These are phyloP conservation scores for Rutpela maculata DNA, from an alignment of 2,888 invertebrate species.

Conservation along the genomic window DNA sequence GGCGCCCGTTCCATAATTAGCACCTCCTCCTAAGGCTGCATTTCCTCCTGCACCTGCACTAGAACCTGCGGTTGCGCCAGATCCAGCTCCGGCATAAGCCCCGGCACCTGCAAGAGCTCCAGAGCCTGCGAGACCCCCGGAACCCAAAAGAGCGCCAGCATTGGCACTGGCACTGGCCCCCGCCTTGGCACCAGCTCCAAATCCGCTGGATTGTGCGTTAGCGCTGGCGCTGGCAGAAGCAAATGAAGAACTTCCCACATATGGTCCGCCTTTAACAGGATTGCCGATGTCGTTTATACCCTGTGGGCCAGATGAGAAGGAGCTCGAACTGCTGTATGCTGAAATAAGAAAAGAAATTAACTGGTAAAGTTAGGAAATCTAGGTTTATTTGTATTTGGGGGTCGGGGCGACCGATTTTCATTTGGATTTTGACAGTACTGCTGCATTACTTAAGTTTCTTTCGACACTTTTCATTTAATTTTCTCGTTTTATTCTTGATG, in stretches of 20 bases:
- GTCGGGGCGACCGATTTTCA: no score
- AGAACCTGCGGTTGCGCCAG: slow-evolving; percentile 35
- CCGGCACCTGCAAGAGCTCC: slow-evolving; percentile 4
- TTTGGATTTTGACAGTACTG: no score
- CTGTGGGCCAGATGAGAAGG: slow-evolving; percentile 32
- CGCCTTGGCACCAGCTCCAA: slow-evolving; percentile 33
- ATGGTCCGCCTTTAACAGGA: slow-evolving; percentile 31
- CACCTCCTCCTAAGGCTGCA: slow-evolving; percentile 25
- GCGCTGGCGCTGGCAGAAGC: slow-evolving; percentile 21
- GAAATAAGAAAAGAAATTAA: slow-evolving; percentile 13
- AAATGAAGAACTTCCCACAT: slow-evolving; percentile 9
- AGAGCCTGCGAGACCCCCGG: slow-evolving; percentile 14
- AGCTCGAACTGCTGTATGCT: slow-evolving; percentile 57
- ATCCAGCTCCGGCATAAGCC: slow-evolving; percentile 21
- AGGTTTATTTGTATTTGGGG: no score
- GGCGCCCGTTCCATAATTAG: not conserved
- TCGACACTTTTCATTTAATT: no score
- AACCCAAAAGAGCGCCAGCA: slow-evolving; percentile 32
- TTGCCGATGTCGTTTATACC: slow-evolving; percentile 35
- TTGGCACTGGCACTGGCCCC: slow-evolving; percentile 44
- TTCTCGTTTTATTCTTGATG: no score
- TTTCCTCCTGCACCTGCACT: slow-evolving; percentile 42
- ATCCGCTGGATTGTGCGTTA: slow-evolving; percentile 23
- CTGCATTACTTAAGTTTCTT: no score
- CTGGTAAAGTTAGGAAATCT: no score